Evolutionary conservation across 53 echinoderm and acorn worm species (phyloP).

Genomic region (Holothuria leucospilota): DNA sequence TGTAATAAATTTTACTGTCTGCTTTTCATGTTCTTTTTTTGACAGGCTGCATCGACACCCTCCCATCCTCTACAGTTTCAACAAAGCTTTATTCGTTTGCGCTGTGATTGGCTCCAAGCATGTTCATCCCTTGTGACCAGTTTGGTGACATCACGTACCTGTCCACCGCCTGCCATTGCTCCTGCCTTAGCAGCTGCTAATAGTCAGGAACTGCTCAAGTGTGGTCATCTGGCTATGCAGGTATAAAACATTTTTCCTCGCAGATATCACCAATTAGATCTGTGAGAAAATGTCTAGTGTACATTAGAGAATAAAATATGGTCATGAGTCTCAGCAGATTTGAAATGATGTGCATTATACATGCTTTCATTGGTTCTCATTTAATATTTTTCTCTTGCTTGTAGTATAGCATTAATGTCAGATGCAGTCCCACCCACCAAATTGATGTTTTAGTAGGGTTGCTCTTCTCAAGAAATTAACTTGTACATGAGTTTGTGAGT

Average conservation of each 20-base stretch:
- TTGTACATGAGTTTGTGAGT: too few species aligned
- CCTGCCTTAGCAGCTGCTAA: slow-evolving; percentile 97
- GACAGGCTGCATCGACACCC: slow-evolving; percentile 89
- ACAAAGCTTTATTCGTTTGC: slow-evolving; percentile 85
- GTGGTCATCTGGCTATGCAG: slow-evolving; percentile 95
- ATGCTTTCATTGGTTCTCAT: too few species aligned
- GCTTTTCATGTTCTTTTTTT: background rate
- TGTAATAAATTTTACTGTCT: background rate
- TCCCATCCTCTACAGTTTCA: slow-evolving; percentile 91
- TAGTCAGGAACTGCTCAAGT: slow-evolving; percentile 90
- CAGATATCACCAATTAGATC: too few species aligned
- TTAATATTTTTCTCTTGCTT: too few species aligned
- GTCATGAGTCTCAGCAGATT: too few species aligned
- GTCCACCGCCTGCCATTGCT: slow-evolving; percentile 97
- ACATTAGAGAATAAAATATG: too few species aligned
- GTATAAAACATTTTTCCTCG: slow-evolving; percentile 27
- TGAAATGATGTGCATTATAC: too few species aligned
- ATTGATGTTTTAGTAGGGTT: too few species aligned
- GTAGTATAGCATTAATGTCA: too few species aligned
- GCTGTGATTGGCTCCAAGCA: slow-evolving; percentile 89
- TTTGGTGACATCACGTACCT: slow-evolving; percentile 88
- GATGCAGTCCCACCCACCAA: too few species aligned
- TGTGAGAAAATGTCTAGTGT: too few species aligned
- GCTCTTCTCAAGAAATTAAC: too few species aligned
- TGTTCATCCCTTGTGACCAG: slow-evolving; percentile 85